Evolutionary conservation across 2,113 vertebrate species (phyloP).

Genomic region (Nibea coibor): DNA sequence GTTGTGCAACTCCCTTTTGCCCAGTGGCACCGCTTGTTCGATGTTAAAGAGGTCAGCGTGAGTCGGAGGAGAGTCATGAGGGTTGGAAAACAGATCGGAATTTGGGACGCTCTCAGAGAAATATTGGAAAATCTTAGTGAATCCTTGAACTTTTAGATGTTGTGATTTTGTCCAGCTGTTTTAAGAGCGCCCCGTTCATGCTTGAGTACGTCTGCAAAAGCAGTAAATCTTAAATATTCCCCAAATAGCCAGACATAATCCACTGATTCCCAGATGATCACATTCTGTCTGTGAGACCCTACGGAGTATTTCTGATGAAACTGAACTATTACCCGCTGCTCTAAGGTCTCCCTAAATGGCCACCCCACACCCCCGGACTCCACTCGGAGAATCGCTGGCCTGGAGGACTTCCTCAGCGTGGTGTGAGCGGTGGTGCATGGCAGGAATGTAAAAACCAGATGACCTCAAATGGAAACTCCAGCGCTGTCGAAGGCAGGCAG

Average conservation of each 20-base stretch:
- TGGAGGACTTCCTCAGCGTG: conserved; percentile 63
- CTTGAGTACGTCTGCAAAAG: background rate
- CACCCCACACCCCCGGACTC: conserved; percentile 19
- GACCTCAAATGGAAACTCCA: conserved; percentile 83
- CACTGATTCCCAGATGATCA: conserved; percentile 19
- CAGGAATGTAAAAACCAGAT: conserved; percentile 83
- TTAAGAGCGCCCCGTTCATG: background rate
- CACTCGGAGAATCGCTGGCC: conserved; percentile 38
- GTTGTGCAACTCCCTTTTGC: conserved; percentile 13
- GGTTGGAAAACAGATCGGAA: conserved; percentile 12
- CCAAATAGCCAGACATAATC: conserved; percentile 4
- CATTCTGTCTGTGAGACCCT: background rate
- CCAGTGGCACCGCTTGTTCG: background rate
- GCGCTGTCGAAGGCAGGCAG: conserved; percentile 55
- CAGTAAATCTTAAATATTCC: background rate
- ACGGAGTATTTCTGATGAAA: background rate
- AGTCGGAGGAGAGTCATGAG: conserved; percentile 17
- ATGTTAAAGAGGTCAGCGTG: conserved; percentile 18
- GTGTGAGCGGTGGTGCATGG: conserved; percentile 63
- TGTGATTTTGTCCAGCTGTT: background rate
- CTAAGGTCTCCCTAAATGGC: conserved; percentile 50
- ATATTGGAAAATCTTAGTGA: background rate
- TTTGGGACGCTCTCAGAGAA: background rate
- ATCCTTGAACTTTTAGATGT: background rate
- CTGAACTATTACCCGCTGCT: conserved; percentile 8